These are phyloP conservation scores for Thereva nobilitata DNA, from an alignment of 2,888 invertebrate species.

Conservation along the genomic window DNA sequence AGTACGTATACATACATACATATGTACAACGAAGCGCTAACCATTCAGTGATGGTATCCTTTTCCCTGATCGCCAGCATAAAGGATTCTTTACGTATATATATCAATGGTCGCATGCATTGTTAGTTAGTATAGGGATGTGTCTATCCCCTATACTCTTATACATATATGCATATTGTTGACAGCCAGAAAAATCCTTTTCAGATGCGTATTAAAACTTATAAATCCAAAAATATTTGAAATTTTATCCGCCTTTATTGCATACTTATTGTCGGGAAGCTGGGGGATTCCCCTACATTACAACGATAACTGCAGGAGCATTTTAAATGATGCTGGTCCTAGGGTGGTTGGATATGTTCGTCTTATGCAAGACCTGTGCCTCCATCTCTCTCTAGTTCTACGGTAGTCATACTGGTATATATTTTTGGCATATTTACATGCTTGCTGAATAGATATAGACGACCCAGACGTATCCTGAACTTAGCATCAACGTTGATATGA, in stretches of 20 bases:
- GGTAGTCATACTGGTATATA: no score
- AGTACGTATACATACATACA: no score
- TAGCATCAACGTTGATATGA: neutral
- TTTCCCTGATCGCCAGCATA: no score
- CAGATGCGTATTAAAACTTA: conserved; percentile 37
- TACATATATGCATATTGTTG: neutral
- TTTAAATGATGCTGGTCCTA: neutral
- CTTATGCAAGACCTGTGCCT: no score
- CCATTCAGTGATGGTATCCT: no score
- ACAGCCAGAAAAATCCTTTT: conserved; percentile 1
- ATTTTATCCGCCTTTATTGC: conserved; percentile 40
- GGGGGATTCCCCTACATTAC: neutral
- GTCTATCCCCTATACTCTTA: neutral
- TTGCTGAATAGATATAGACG: no score
- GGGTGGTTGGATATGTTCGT: neutral
- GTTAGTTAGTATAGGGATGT: neutral
- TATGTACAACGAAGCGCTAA: no score
- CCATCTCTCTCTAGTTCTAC: no score
- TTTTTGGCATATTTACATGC: no score
- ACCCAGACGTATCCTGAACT: no score
- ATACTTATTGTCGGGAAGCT: conserved; percentile 29
- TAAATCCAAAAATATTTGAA: conserved; percentile 35
- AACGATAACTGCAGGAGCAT: conserved; percentile 1
- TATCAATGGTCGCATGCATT: no score
- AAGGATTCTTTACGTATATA: no score